Evolutionary conservation across 2,797 vertebrate genomes (phyloP).

Genomic region (Aplochiton taeniatus): DNA sequence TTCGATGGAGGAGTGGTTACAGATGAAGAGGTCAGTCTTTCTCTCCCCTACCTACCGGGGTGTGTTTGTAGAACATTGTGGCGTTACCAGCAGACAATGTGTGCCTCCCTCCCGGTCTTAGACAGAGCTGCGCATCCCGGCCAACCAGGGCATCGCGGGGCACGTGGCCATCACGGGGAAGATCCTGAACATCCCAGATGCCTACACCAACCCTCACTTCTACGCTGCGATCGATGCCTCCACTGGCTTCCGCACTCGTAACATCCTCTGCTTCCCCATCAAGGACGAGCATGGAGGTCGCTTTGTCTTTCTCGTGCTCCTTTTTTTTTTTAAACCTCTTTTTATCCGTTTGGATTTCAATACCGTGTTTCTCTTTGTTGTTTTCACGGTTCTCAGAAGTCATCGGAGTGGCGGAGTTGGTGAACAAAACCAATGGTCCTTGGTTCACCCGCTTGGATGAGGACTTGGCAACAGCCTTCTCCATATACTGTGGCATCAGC

Average conservation of each 20-base stretch:
- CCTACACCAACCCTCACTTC: slow-evolving; percentile 94
- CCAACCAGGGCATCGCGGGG: slow-evolving; percentile 93
- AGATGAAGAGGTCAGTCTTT: slow-evolving; percentile 62
- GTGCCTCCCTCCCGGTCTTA: slow-evolving; percentile 34
- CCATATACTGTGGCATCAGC: slow-evolving; percentile 98
- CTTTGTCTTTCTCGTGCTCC: slow-evolving; percentile 1
- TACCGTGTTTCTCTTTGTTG: not conserved
- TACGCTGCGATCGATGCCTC: slow-evolving; percentile 96
- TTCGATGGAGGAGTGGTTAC: slow-evolving; percentile 82
- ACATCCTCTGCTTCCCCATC: slow-evolving; percentile 98
- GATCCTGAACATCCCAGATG: slow-evolving; percentile 95
- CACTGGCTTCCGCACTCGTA: slow-evolving; percentile 92
- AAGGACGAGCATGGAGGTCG: slow-evolving; percentile 92
- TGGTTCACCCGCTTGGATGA: slow-evolving; percentile 99
- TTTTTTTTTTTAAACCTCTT: slow-evolving; percentile 5
- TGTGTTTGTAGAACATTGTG: not conserved
- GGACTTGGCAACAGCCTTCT: slow-evolving; percentile 95
- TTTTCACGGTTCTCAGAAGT: slow-evolving; percentile 77
- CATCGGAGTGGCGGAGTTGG: slow-evolving; percentile 94
- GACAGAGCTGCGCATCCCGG: slow-evolving; percentile 95
- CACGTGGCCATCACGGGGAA: slow-evolving; percentile 95
- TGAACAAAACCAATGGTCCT: slow-evolving; percentile 96
- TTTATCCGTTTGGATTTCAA: not conserved
- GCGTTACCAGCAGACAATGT: not conserved
- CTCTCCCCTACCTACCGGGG: not conserved